A percentile compares a stretch with the other conserved stretches of the same genome.
Evolutionary conservation across 2,113 vertebrate species (phyloP).

Genomic region (Plestiodon gilberti): DNA sequence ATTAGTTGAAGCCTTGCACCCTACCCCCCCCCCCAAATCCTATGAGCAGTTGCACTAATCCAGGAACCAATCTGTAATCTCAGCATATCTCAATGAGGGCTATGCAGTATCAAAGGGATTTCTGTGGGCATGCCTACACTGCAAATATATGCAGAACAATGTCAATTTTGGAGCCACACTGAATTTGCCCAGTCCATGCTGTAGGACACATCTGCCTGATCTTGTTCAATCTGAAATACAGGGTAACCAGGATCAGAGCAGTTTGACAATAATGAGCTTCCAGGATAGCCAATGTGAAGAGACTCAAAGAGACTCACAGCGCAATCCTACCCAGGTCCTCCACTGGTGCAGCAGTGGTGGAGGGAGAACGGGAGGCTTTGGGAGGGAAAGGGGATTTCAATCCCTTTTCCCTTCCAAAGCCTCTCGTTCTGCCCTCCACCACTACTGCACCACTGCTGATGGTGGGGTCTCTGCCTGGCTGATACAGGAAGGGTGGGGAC

Average conservation of each 20-base stretch:
- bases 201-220: not conserved
- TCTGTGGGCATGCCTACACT: not conserved
- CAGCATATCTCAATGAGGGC: not conserved
- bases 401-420: no score
- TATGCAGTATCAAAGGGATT: not conserved
- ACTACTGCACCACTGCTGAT: no score
- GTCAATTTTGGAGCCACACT: not conserved
- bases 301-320: not conserved
- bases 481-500: no score
- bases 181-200: not conserved
- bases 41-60: not conserved
- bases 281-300: not conserved
- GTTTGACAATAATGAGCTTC: not conserved
- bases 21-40: no score
- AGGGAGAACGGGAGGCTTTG: no score
- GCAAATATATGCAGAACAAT: not conserved
- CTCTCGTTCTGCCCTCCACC: no score
- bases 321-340: no score
- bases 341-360: not conserved
- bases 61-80: not conserved
- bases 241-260: not conserved
- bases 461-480: no score
- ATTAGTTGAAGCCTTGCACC: not conserved
- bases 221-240: not conserved
- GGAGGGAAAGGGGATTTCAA: no score